A percentile compares a stretch with the other conserved stretches of the same genome.
These are phyloP conservation scores for Microplitis deprimator DNA, from an alignment of 2,888 invertebrate genomes.

Conservation along the genomic window DNA sequence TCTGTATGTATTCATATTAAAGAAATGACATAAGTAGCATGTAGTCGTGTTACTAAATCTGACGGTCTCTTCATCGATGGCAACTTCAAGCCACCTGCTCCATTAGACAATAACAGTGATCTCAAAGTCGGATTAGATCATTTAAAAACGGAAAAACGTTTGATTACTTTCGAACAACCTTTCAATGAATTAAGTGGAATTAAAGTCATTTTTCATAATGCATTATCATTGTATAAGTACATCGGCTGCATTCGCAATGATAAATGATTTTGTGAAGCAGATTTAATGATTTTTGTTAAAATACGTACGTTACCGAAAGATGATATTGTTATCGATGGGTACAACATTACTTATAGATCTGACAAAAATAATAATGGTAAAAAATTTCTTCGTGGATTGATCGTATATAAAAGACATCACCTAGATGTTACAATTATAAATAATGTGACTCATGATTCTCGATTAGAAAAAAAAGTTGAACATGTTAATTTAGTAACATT, in stretches of 20 bases:
- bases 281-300: background rate
- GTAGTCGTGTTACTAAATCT: background rate
- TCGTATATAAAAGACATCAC: background rate
- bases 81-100: constrained; percentile 2
- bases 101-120: background rate
- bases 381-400: background rate
- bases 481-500: background rate
- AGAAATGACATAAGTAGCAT: background rate
- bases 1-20: background rate
- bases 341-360: background rate
- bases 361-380: background rate
- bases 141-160: background rate
- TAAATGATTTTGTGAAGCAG: background rate
- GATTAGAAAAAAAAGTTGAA: background rate
- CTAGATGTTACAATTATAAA: background rate
- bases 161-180: background rate
- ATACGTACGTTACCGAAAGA: background rate
- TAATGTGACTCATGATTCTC: background rate
- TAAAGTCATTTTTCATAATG: background rate
- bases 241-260: background rate
- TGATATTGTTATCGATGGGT: background rate
- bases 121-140: background rate
- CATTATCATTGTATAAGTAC: background rate
- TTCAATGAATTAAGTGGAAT: background rate
- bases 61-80: constrained; percentile 8